phyloP scores from a whole-genome alignment of 2,888 invertebrate genomes.

The Hirudinaria manillensis region DNA sequence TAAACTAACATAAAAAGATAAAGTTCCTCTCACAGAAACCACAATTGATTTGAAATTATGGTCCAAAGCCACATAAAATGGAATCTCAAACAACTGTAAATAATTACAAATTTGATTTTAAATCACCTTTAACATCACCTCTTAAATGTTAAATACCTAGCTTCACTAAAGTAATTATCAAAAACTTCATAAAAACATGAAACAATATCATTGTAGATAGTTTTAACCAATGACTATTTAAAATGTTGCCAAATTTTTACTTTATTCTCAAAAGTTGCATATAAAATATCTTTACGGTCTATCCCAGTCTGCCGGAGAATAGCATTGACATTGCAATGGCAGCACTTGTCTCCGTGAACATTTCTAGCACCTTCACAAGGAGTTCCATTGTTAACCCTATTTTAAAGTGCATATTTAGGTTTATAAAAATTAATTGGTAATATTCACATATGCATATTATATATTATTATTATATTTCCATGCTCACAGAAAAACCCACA shows the following conservation, averaged over 20 bases:
- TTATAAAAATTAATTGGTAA: too few relatives aligned
- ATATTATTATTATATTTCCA: too few relatives aligned
- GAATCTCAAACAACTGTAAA: conserved; percentile 62
- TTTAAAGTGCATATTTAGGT: too few relatives aligned
- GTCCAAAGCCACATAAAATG: conserved; percentile 79
- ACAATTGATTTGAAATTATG: conserved; percentile 74
- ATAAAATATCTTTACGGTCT: conserved; percentile 72
- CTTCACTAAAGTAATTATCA: not conserved
- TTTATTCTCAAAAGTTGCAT: conserved; percentile 74
- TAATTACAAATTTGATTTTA: not conserved
- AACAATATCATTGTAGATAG: not conserved
- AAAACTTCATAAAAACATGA: not conserved
- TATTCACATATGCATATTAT: too few relatives aligned
- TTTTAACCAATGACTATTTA: not conserved
- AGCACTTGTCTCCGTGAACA: conserved; percentile 74
- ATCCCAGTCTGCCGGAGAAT: conserved; percentile 72
- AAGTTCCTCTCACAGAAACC: conserved; percentile 75
- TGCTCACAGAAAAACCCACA: too few relatives aligned
- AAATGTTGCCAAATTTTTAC: conserved; percentile 36
- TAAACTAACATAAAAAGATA: conserved; percentile 59
- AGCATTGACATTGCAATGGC: conserved; percentile 77
- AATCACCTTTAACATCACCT: not conserved
- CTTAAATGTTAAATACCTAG: not conserved
- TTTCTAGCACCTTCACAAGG: conserved; percentile 58
- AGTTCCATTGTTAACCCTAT: too few relatives aligned